Evolutionary conservation across 2,113 vertebrate genomes (phyloP), one percentile per base, ranked within the genome.

Genomic region (Oxygymnocypris stewartii): DNA sequence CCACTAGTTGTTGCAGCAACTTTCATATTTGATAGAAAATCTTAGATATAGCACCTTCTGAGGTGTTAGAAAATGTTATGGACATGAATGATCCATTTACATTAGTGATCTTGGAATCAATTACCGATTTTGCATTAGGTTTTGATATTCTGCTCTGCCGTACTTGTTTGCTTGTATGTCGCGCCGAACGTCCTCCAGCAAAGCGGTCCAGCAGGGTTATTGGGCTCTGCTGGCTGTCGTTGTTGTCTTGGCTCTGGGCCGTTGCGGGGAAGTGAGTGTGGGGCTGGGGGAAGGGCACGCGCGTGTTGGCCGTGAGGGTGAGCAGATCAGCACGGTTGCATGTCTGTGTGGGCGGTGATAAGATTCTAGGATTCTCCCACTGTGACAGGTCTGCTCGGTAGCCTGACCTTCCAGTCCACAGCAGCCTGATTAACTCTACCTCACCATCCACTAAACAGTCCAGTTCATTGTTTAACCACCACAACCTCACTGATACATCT

Each of bases 281-380:
- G 40, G 71, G 57, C 82, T 83, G 89, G 87, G 86, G 87, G 87
- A 85, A 79, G 84, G 83, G 87, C 80, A 35, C 9, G 65, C 51
- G 81, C 71, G 78, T 83, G 79, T 86, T 87, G 94, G 94, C 94
- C 93, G 90, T 88, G 88, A 92, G 93, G 93, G 87, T 91, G 92
- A 93, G 94, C 92, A 94, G 94, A 95, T 95, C 95, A 94, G 94
- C 88, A 90, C 88, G 75, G 93, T 93, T 94, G 92, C 93, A 93
- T 93, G 93, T 95, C 95, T 95, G 95, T 79, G 93, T 93, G 91
- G n/a, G 90, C 93, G 79, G 91, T 91, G 95, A 95, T 95, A 95
- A 95, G 94, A 95, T 94, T 94, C 93, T 92, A 92, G 94, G 93
- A 93, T 95, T 94, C 93, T 94, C 92, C 92, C 90, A 92, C 92